Conservation (phyloP, 2,888 invertebrate genomes). For the Phengaris arion region DNA sequence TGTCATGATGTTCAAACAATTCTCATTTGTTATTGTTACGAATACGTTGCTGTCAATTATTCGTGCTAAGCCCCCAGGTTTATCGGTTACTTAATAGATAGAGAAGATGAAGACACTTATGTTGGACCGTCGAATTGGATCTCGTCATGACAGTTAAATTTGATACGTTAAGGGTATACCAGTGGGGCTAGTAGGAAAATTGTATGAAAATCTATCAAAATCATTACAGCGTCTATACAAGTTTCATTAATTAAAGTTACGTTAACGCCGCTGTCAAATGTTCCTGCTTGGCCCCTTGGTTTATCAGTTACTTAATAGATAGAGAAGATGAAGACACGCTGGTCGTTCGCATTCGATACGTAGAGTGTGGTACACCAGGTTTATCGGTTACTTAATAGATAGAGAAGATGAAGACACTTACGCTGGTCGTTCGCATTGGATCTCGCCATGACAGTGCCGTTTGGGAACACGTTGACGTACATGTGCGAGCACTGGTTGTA, state of each 20-base stretch:
- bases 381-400: not conserved
- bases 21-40: too few species aligned
- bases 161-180: too few species aligned
- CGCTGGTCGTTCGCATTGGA: constrained; percentile 80
- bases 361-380: too few species aligned
- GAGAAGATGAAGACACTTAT: constrained; percentile 68
- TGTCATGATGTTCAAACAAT: too few species aligned
- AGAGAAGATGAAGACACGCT: constrained; percentile 61
- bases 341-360: constrained; percentile 78
- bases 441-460: constrained; percentile 82
- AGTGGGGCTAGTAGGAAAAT: too few species aligned
- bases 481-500: constrained; percentile 84
- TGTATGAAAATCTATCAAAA: too few species aligned
- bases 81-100: not conserved
- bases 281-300: too few species aligned
- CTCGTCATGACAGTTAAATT: constrained; percentile 78
- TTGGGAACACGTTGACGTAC: constrained; percentile 82
- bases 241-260: too few species aligned
- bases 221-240: too few species aligned
- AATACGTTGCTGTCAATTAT: too few species aligned
- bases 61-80: too few species aligned
- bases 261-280: too few species aligned
- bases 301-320: not conserved
- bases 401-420: constrained; percentile 63
- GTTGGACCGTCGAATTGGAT: constrained; percentile 79